A percentile compares a stretch with the other conserved stretches of the same genome.
Conservation (phyloP, 2,797 vertebrate species). For the Phoxinus dragarum region DNA sequence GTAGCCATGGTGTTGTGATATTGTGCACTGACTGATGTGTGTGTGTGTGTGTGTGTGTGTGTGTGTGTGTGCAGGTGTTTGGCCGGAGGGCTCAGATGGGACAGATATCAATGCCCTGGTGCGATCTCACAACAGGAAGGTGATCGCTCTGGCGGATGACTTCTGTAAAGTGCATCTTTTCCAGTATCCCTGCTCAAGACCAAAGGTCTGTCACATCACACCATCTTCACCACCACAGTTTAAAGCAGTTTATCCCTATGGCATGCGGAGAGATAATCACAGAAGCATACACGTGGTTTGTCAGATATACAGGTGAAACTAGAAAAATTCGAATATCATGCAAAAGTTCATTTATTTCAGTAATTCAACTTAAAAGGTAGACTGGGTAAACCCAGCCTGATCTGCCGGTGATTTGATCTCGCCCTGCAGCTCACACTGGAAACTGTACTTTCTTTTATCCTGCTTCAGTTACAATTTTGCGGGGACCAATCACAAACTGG, state of each 20-base stretch:
- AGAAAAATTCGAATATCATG: too few relatives aligned
- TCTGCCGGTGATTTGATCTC: too few relatives aligned
- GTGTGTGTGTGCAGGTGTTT: slow-evolving; percentile 84
- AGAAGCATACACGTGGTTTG: too few relatives aligned
- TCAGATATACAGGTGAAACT: too few relatives aligned
- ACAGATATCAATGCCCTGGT: slow-evolving; percentile 98
- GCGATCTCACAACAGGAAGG: slow-evolving; percentile 90
- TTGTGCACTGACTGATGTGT: slow-evolving; percentile 7
- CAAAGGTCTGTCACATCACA: slow-evolving; percentile 83
- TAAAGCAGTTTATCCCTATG: background rate
- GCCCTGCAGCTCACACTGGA: too few relatives aligned
- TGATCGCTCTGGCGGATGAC: slow-evolving; percentile 95
- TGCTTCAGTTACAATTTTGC: too few relatives aligned
- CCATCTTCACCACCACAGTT: background rate
- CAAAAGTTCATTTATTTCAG: too few relatives aligned
- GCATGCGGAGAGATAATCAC: background rate
- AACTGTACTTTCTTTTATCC: too few relatives aligned
- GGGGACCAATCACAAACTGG: too few relatives aligned
- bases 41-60: background rate
- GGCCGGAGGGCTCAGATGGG: slow-evolving; percentile 97
- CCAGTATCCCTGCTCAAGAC: slow-evolving; percentile 92
- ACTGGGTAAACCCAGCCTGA: too few relatives aligned
- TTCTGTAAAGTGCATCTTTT: slow-evolving; percentile 99
- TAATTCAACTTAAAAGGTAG: too few relatives aligned
- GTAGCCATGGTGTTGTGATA: background rate